Base-by-base conservation (phyloP, 2,113 vertebrate species). In the Danio rerio region DNA sequence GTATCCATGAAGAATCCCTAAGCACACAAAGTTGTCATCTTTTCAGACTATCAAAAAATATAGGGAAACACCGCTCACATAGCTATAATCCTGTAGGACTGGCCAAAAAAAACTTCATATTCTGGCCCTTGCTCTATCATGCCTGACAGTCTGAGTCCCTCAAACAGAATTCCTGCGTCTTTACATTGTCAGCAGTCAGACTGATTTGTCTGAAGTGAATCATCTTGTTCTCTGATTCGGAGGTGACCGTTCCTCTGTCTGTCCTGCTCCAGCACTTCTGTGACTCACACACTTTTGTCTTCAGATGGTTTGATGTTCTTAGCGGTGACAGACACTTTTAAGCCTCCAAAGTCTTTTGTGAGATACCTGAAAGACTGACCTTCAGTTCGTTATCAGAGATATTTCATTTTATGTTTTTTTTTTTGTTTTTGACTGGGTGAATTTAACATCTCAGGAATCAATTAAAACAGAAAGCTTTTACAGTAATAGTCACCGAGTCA, bases 161-260 rank as follows among this genome's bases (percentile, higher is more conserved):
- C 42, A 76, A 59, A 20, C 42, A 49, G 12, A 76, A 61, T 59
- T 61, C 56, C 42, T 20, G n/a, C 42, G 47, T 12, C n/a, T 61
- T 76, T 45, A 58, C 13, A 9, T 43, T 56, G 3, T 58, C 43
- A 74, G 31, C 15, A 5, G 52, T 21, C 73, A 47, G 73, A 20
- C 40, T 7, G 72, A 62, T 47, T 61, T 61, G 18, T 76, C 55
- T 59, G 73, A 59, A 20, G 73, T 76, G 18, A 62, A 61, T 76
- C 7, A 76, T 76, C 73, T 62, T 62, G 7, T 76, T 58, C 73
- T 76, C 11, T 76, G 73, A 76, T 76, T 49, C 0, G 8, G 52
- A 55, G 56, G 73, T 61, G n/a, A 76, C 11, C 56, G 31, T 58
- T 74, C 9, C 68, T 11, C 12, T 12, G 50, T 13, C 53, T 75